Evolutionary conservation across 2,888 invertebrate species (phyloP).

Genomic region (Trichopria drosophilae): DNA sequence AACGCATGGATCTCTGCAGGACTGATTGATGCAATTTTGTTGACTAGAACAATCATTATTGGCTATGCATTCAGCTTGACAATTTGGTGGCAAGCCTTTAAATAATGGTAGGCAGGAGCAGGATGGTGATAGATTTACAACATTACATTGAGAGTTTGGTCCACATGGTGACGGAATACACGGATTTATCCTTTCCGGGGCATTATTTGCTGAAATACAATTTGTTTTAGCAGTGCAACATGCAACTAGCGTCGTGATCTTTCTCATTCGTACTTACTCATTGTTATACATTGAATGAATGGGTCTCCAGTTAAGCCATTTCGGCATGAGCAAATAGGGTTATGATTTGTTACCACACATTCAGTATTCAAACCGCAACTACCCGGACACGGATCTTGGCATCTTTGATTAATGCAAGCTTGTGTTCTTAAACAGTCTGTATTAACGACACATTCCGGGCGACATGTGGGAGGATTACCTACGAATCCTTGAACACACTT

Average conservation of each 20-base stretch:
- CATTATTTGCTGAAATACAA: too few relatives aligned
- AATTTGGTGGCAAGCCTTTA: constrained; percentile 81
- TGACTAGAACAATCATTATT: constrained; percentile 78
- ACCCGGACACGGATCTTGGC: constrained; percentile 69
- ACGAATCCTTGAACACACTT: constrained; percentile 76
- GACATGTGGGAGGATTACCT: constrained; percentile 76
- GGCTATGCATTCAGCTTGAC: constrained; percentile 80
- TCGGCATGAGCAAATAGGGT: constrained; percentile 66
- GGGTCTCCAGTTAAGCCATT: constrained; percentile 56
- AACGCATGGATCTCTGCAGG: constrained; percentile 79
- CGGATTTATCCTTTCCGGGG: constrained; percentile 64
- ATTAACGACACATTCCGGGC: constrained; percentile 71
- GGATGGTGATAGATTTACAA: constrained; percentile 73
- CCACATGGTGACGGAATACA: constrained; percentile 76
- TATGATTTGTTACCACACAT: constrained; percentile 68
- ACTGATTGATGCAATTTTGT: constrained; percentile 75
- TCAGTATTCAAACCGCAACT: constrained; percentile 66
- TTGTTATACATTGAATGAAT: constrained; percentile 49
- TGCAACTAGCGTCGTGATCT: too few relatives aligned
- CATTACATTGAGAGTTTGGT: constrained; percentile 82
- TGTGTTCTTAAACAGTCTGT: constrained; percentile 62
- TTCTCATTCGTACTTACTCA: constrained; percentile 42
- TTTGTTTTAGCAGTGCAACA: too few relatives aligned
- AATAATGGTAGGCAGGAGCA: constrained; percentile 79
- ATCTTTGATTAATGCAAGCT: constrained; percentile 67